Conservation (phyloP, 2,113 vertebrate genomes). For the Poeciliopsis retropinna region DNA sequence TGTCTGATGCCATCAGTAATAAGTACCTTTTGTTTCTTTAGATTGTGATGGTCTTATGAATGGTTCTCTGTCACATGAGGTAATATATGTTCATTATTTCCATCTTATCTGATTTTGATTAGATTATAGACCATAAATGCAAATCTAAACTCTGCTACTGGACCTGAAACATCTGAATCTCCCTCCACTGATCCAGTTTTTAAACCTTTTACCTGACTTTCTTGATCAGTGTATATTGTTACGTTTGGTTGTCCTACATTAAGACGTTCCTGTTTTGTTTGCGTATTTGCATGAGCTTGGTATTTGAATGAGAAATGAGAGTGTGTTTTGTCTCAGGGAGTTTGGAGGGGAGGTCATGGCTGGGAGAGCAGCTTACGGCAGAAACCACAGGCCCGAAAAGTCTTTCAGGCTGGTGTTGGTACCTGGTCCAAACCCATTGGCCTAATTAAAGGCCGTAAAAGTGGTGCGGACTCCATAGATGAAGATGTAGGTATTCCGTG, state of each 20-base stretch:
- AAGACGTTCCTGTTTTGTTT: not conserved
- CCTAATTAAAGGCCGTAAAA: slow-evolving; percentile 52
- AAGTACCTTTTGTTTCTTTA: slow-evolving; percentile 10
- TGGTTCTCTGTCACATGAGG: slow-evolving; percentile 21
- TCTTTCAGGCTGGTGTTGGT: slow-evolving; percentile 78
- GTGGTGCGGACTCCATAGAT: slow-evolving; percentile 47
- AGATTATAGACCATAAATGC: not conserved
- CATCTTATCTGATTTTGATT: not conserved
- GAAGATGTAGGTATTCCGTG: slow-evolving; percentile 72
- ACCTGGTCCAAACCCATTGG: slow-evolving; percentile 58
- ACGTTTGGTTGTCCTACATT: not conserved
- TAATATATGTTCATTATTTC: not conserved
- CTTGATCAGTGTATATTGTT: not conserved
- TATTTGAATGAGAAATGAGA: slow-evolving; percentile 53
- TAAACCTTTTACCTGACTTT: not conserved
- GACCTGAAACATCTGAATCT: no score
- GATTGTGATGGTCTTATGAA: slow-evolving; percentile 1
- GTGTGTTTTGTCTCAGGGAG: slow-evolving; percentile 70
- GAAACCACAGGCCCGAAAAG: slow-evolving; percentile 73
- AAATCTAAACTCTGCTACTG: no score
- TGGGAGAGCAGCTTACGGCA: slow-evolving; percentile 78
- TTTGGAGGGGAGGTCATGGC: slow-evolving; percentile 70
- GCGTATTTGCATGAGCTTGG: slow-evolving; percentile 31
- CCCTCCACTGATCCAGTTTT: no score
- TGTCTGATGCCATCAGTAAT: not conserved